Base-by-base conservation (phyloP, 1,140 invertebrate genomes). In the Anastrepha ludens region DNA sequence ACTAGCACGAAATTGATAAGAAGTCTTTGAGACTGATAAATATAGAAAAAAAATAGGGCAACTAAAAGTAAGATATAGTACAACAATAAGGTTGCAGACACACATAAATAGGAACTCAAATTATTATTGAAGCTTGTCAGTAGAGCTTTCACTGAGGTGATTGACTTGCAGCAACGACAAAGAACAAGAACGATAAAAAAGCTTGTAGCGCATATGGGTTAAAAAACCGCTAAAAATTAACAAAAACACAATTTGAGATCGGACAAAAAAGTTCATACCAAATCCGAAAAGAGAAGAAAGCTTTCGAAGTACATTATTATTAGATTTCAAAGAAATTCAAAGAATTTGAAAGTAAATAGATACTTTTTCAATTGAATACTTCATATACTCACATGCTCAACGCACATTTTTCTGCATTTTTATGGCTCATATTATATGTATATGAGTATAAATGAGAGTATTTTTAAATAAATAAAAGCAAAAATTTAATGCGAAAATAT, bases 381-480 rank as follows among this genome's bases (percentile, higher is more conserved):
- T 58, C 13, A 58, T 13, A 58, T 58, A 20, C 65, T 39, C 65
- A 41, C 29, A 67, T 65, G 29, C n/a, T 4, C 3, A 13, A 67
- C n/a, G 11, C 13, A n/a, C 1, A 3, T 67, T 9, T 67, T 29
- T 39, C 11, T 67, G 39, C 0, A 67, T 67, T 8, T 67, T 2
- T 2, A 9, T 29, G 29, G 29, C 29, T 29, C 29, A 29, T 29
- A 29, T 29, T 5, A 5, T 67, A 13, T 15, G 3, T 39, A 13
- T 8, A 3, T 13, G 39, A 3, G 9, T 9, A 41, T 7, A 20
- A 67, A 67, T 41, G 55, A 8, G 55, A 58, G 13, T 58, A 58
- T 41, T 67, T 67, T 41, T 4, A 67, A 67, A 74, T 74, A 74
- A 74, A 50, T 74, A 74, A 17, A 74, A 50, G 44, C 39, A 74